Evolutionary conservation across 1,140 invertebrate species (phyloP).

Genomic region (Andrena cerasifolii): DNA sequence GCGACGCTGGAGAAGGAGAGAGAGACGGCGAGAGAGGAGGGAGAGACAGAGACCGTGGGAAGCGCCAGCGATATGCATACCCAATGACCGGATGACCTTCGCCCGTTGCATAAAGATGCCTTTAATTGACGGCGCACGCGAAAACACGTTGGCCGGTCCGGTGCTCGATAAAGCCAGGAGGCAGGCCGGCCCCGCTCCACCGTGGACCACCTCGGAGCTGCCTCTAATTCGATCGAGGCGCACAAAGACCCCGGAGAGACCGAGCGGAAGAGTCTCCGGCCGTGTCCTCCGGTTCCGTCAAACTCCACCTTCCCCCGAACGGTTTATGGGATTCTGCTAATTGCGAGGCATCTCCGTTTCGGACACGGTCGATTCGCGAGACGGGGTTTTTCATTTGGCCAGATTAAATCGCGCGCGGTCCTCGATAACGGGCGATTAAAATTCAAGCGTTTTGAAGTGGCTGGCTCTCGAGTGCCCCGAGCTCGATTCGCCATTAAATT

Average conservation of each 20-base stretch:
- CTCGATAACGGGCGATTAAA: too few species aligned
- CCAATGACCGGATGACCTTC: conserved; percentile 81
- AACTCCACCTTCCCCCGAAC: conserved; percentile 1
- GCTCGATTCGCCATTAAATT: neutral
- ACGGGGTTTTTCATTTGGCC: too few species aligned
- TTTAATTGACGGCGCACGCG: conserved; percentile 80
- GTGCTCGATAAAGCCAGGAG: conserved; percentile 72
- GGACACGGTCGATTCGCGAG: too few species aligned
- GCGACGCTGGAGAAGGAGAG: neutral
- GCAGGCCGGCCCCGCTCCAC: conserved; percentile 18
- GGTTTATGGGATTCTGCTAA: too few species aligned
- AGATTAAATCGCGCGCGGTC: too few species aligned
- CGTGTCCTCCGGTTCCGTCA: neutral
- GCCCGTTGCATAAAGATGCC: conserved; percentile 81
- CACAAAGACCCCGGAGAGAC: conserved; percentile 17
- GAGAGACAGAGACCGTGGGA: conserved; percentile 75
- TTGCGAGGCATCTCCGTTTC: too few species aligned
- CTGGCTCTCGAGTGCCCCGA: too few species aligned
- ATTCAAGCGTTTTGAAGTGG: too few species aligned
- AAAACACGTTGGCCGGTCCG: conserved; percentile 76
- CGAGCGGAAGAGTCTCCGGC: conserved; percentile 4
- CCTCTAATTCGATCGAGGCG: conserved; percentile 43
- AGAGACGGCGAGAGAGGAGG: conserved; percentile 13
- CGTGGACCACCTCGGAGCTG: conserved; percentile 50
- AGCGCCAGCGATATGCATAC: conserved; percentile 78